Base-by-base conservation (phyloP, 1,140 invertebrate genomes). In the Nasonia longicornis region DNA sequence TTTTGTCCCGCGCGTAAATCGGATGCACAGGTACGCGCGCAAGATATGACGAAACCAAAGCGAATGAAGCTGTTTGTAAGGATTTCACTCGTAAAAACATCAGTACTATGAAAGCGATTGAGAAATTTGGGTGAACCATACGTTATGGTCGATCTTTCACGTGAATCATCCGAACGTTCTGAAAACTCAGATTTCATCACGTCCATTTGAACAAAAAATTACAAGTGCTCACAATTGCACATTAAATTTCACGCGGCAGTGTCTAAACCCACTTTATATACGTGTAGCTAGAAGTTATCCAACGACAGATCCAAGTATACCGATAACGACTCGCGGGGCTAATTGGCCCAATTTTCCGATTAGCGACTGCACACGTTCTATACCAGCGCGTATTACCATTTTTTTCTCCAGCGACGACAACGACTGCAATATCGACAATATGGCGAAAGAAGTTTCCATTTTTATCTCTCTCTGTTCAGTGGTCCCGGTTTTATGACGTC, bases 341-440 rank as follows among this genome's bases (percentile, higher is more conserved):
- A 48, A 73, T 73, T 73, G 71, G 73, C 0, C 45, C 73, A 75
- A 75, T 75, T 75, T 75, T 22, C 48, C 20, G 73, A 75, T 75
- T 75, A 75, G 26, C 29, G 2, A 16, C 69, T 22, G 10, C 12
- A 26, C 52, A 52, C 48, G 16, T 52, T 52, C 16, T 20, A 35
- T 14, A 29, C 35, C 38, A 12, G 20, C 8, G 67, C 67, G 67
- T 35, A 70, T 66, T 66, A 66, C 2, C 48, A 52, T 20, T 52
- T 52, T 52, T 52, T 52, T 52, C 26, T 26, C 48, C 4, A 16
- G 48, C 12, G 48, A 52, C 48, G 12, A 16, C 48, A 52, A 52
- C 12, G 16, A 52, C 12, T 52, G 16, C 16, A 52, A 20, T 58
- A 58, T n/a, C 16, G 52, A 58, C 16, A 58, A 58, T 26, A 26